A percentile compares a stretch with the other conserved stretches of the same genome.
phyloP scores from a whole-genome alignment of 2,797 vertebrate genomes.

The Sandelia bainsii region DNA sequence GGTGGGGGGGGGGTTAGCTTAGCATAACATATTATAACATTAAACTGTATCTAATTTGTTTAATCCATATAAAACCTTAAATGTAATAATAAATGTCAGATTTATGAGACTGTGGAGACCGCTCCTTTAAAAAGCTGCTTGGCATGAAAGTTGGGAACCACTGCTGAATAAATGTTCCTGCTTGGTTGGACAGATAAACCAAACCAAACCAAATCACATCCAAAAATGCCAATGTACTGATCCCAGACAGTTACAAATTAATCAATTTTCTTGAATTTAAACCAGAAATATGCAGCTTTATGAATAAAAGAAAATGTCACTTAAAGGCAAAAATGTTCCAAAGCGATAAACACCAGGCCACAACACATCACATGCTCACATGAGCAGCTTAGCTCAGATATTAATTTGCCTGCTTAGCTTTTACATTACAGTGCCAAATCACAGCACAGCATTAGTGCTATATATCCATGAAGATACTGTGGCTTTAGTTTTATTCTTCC shows the following conservation, averaged over 20 bases:
- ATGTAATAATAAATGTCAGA: too few species aligned
- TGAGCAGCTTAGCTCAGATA: slow-evolving; percentile 1
- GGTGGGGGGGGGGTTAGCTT: too few species aligned
- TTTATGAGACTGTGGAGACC: too few species aligned
- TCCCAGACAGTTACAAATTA: not conserved
- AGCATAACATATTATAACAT: not conserved
- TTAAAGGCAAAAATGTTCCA: not conserved
- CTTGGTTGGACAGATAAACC: too few species aligned
- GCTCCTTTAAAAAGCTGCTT: too few species aligned
- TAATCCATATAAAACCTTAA: not conserved
- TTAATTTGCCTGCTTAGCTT: not conserved
- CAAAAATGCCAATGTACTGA: not conserved
- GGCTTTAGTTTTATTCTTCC: slow-evolving; percentile 1
- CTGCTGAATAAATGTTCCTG: too few species aligned
- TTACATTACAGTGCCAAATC: not conserved
- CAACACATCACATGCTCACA: slow-evolving; percentile 3
- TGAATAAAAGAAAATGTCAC: not conserved
- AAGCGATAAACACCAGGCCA: not conserved
- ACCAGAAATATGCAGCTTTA: not conserved
- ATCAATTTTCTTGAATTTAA: not conserved
- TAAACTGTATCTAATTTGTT: not conserved
- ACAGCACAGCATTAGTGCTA: not conserved
- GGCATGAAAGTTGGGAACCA: too few species aligned
- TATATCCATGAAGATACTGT: not conserved
- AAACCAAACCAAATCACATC: too few species aligned